phyloP scores from a whole-genome alignment of 2,113 vertebrate genomes.

The Salvelinus alpinus region DNA sequence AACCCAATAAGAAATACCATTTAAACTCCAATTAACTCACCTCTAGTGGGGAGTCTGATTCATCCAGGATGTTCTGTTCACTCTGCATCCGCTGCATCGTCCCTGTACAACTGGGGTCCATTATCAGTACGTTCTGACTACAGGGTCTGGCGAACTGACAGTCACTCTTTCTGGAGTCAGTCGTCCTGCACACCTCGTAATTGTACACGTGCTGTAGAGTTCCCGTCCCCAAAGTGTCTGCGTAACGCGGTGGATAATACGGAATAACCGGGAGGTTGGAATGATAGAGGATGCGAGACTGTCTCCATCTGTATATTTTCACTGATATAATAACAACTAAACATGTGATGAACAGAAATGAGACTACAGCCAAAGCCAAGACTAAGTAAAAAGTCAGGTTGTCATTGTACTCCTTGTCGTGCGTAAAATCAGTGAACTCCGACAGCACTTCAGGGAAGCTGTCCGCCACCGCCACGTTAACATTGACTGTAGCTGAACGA shows the following conservation, averaged over 20 bases:
- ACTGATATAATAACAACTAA: constrained; percentile 32
- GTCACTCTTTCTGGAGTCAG: constrained; percentile 76
- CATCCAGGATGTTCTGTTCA: not conserved
- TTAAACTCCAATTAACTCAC: not conserved
- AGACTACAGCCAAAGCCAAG: constrained; percentile 49
- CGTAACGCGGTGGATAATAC: constrained; percentile 46
- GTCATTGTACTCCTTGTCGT: constrained; percentile 28
- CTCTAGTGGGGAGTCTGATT: not conserved
- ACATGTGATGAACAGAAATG: constrained; percentile 53
- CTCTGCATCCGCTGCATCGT: constrained; percentile 7
- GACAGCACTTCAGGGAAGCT: constrained; percentile 35
- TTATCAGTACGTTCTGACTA: constrained; percentile 34
- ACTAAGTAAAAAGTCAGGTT: constrained; percentile 32
- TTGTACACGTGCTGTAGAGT: constrained; percentile 49
- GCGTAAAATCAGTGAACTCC: constrained; percentile 19
- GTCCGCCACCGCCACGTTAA: constrained; percentile 33
- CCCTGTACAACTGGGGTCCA: constrained; percentile 13
- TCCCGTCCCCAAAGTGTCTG: constrained; percentile 41
- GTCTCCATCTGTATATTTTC: constrained; percentile 52
- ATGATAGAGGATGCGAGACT: constrained; percentile 22
- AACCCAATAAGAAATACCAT: too few species aligned
- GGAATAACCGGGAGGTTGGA: constrained; percentile 45
- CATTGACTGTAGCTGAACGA: constrained; percentile 35
- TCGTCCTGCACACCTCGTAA: constrained; percentile 78
- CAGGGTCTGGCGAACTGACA: constrained; percentile 34